A percentile compares a stretch with the other conserved stretches of the same genome.
Evolutionary conservation across 2,888 invertebrate species (phyloP).

Genomic region (Melanchra persicariae): DNA sequence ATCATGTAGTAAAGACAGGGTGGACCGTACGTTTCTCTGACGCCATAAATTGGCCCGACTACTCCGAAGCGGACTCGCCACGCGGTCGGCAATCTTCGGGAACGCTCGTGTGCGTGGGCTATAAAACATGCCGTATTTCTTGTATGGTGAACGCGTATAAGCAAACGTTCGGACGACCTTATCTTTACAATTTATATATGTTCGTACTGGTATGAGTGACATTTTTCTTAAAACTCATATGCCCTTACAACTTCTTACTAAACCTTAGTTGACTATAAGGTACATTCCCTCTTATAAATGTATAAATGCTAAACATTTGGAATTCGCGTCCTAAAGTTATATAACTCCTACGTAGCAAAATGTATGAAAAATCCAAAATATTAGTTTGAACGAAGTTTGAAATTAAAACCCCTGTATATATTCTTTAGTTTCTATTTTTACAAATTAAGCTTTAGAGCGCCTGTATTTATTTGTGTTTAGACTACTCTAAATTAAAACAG

Average conservation of each 20-base stretch:
- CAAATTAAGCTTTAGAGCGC: background rate
- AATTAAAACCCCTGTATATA: conserved; percentile 33
- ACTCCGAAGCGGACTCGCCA: too few relatives aligned
- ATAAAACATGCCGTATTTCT: too few relatives aligned
- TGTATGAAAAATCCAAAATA: conserved; percentile 19
- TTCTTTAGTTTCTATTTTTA: conserved; percentile 2
- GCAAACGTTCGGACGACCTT: too few relatives aligned
- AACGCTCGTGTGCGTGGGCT: too few relatives aligned
- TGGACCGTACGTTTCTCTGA: too few relatives aligned
- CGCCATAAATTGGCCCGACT: too few relatives aligned
- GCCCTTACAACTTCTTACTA: background rate
- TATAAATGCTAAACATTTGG: conserved; percentile 47
- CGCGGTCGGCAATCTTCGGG: too few relatives aligned
- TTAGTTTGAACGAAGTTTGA: background rate
- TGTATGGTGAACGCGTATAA: too few relatives aligned
- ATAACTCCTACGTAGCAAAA: conserved; percentile 10
- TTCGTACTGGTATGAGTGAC: too few relatives aligned
- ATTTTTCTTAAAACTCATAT: background rate
- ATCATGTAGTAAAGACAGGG: too few relatives aligned
- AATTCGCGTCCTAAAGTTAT: conserved; percentile 31
- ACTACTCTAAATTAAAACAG: background rate
- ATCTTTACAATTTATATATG: too few relatives aligned
- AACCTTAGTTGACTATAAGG: conserved; percentile 8
- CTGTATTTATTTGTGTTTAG: background rate
- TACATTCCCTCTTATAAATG: conserved; percentile 1